These are phyloP conservation scores for Eubasilissa splendida DNA, from an alignment of 2,888 invertebrate genomes.

Conservation along the genomic window DNA sequence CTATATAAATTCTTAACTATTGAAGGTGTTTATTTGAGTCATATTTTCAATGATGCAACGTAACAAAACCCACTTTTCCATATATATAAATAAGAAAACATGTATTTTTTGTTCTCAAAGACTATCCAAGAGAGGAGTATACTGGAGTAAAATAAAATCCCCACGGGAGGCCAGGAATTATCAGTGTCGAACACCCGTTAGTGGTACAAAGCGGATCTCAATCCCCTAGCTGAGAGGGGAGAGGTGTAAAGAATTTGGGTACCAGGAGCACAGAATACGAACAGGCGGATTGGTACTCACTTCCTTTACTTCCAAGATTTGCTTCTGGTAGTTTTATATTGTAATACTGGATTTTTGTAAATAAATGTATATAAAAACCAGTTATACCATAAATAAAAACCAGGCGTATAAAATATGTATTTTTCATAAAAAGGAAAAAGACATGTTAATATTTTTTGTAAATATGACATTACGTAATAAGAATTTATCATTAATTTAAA, in stretches of 20 bases:
- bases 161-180: constrained; percentile 49
- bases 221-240: constrained; percentile 1
- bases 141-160: constrained; percentile 35
- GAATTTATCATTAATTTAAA: too few species aligned
- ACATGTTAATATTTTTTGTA: too few species aligned
- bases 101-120: background rate
- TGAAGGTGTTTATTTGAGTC: too few species aligned
- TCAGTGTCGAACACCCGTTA: constrained; percentile 52
- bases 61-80: too few species aligned
- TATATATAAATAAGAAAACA: too few species aligned
- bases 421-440: too few species aligned
- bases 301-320: background rate
- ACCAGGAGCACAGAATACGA: constrained; percentile 21
- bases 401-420: too few species aligned
- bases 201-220: constrained; percentile 39
- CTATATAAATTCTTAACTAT: too few species aligned
- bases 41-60: too few species aligned
- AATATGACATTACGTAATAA: too few species aligned
- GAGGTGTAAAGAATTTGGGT: constrained; percentile 9
- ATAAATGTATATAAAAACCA: background rate
- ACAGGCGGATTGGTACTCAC: constrained; percentile 1
- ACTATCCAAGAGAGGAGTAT: constrained; percentile 15
- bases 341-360: background rate
- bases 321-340: background rate
- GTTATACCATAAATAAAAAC: too few species aligned